A percentile compares a stretch with the other conserved stretches of the same genome.
phyloP scores from a whole-genome alignment of 2,888 invertebrate species.

The Callimorpha dominula region DNA sequence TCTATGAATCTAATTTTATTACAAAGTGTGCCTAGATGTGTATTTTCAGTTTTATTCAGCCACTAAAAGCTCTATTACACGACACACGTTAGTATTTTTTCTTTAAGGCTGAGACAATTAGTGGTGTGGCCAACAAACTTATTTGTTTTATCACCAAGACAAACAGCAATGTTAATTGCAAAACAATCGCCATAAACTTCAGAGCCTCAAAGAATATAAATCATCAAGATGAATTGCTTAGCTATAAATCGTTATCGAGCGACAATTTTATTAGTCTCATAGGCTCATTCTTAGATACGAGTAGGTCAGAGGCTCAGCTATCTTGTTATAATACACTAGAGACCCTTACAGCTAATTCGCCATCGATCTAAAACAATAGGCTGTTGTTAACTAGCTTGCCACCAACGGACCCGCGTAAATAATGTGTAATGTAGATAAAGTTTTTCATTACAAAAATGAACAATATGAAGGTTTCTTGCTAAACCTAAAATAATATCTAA shows the following conservation, averaged over 20 bases:
- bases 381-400: background rate
- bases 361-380: conserved; percentile 8
- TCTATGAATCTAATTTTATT: too few relatives aligned
- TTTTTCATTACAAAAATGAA: background rate
- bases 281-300: conserved; percentile 9
- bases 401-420: too few relatives aligned
- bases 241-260: conserved; percentile 20
- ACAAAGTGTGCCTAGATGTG: too few relatives aligned
- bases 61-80: too few relatives aligned
- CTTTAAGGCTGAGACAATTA: too few relatives aligned
- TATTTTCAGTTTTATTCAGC: too few relatives aligned
- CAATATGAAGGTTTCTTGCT: too few relatives aligned
- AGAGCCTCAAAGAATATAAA: conserved; percentile 38
- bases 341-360: conserved; percentile 2
- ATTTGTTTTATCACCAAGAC: background rate
- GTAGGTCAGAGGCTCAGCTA: conserved; percentile 15
- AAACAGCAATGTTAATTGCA: conserved; percentile 28
- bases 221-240: conserved; percentile 25
- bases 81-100: too few relatives aligned
- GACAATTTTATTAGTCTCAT: conserved; percentile 37
- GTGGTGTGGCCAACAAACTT: too few relatives aligned
- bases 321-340: conserved; percentile 15
- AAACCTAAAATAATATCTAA: too few relatives aligned
- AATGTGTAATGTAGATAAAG: background rate
- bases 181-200: conserved; percentile 40